A percentile compares a stretch with the other conserved stretches of the same genome.
Evolutionary conservation across 1,140 invertebrate species (phyloP).

Genomic region (Andricus grossulariae): DNA sequence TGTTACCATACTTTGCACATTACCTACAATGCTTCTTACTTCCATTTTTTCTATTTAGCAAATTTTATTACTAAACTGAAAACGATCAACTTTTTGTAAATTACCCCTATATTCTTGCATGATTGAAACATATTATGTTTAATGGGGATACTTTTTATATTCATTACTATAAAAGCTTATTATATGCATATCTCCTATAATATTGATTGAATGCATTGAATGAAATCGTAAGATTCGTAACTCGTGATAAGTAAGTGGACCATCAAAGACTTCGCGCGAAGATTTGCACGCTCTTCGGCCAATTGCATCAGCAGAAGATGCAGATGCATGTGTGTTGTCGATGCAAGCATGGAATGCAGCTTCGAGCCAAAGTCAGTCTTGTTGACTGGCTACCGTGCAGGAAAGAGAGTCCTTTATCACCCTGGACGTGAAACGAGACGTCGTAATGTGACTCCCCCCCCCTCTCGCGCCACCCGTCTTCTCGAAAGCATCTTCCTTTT

Average conservation of each 20-base stretch:
- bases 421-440: slow-evolving; percentile 46
- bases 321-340: neutral
- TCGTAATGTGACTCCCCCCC: slow-evolving; percentile 36
- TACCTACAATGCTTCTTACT: no score
- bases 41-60: no score
- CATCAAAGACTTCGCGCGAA: slow-evolving; percentile 10
- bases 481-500: slow-evolving; percentile 5
- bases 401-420: slow-evolving; percentile 48
- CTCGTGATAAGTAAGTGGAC: neutral
- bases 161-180: neutral
- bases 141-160: no score
- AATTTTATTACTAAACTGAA: no score
- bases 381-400: slow-evolving; percentile 36
- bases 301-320: slow-evolving; percentile 8
- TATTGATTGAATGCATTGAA: neutral
- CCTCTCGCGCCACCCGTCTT: neutral
- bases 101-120: no score
- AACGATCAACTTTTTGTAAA: no score
- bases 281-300: slow-evolving; percentile 11
- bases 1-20: no score
- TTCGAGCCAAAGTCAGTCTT: slow-evolving; percentile 48
- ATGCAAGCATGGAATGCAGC: slow-evolving; percentile 13
- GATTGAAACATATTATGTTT: no score
- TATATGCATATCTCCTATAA: neutral
- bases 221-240: neutral